Evolutionary conservation across 92 coral and sea anemone species (phyloP).

Genomic region (Zoanthus gigantus): DNA sequence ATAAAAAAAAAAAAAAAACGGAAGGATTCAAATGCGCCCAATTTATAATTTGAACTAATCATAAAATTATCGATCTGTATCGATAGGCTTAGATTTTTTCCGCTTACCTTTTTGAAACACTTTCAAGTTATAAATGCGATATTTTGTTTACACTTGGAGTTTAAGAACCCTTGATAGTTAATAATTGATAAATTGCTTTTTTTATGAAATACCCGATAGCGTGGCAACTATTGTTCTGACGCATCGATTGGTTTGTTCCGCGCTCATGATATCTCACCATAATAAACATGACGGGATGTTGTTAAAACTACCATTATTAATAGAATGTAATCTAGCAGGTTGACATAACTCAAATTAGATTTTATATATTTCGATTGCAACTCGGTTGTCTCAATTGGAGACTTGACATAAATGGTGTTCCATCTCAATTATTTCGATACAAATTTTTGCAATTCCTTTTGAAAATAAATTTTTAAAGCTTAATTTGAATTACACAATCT

Average conservation of each 20-base stretch:
- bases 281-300: constrained; percentile 13
- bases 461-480: neutral
- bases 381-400: neutral
- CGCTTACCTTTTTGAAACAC: constrained; percentile 48
- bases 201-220: constrained; percentile 31
- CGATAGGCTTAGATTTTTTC: neutral
- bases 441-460: neutral
- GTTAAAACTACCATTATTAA: constrained; percentile 24
- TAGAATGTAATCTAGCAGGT: constrained; percentile 24
- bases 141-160: constrained; percentile 39
- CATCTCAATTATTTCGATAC: neutral
- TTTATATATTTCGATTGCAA: neutral
- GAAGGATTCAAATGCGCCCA: neutral
- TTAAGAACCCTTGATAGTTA: constrained; percentile 46
- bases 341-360: neutral
- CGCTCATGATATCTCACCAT: neutral
- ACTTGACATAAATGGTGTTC: constrained; percentile 1
- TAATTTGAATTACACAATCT: neutral
- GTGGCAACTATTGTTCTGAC: constrained; percentile 49
- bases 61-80: neutral
- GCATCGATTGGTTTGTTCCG: constrained; percentile 31
- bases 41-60: neutral
- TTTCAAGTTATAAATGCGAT: constrained; percentile 38
- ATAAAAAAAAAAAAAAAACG: constrained; percentile 20
- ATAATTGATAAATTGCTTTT: constrained; percentile 27